These are phyloP conservation scores for Brachypteracias leptosomus DNA, from an alignment of 2,113 vertebrate genomes.

Conservation along the genomic window DNA sequence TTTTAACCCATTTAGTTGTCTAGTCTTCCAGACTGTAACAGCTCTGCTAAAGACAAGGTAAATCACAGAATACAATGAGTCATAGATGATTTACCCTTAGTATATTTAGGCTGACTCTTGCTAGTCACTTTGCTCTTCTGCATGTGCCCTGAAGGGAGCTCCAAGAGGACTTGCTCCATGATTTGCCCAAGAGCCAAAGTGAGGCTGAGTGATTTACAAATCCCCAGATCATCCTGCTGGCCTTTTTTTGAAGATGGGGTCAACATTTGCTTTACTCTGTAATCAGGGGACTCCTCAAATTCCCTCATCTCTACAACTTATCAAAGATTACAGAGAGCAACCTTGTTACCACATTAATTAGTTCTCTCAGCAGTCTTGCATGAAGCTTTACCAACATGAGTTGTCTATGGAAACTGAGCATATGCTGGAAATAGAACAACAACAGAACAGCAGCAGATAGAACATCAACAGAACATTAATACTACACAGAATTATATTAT, in stretches of 20 bases:
- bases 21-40: neutral
- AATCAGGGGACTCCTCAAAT: neutral
- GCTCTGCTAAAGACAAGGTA: neutral
- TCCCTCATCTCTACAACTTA: neutral
- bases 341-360: neutral
- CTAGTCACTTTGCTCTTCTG: neutral
- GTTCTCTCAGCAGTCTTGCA: neutral
- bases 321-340: neutral
- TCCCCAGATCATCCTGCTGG: neutral
- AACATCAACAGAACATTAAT: neutral
- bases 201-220: neutral
- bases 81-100: neutral
- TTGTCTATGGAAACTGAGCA: neutral
- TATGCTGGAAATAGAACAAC: neutral
- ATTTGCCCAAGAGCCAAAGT: neutral
- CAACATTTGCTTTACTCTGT: neutral
- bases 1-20: neutral
- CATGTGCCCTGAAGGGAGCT: neutral
- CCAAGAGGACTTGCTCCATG: neutral
- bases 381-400: neutral
- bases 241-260: neutral
- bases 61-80: neutral
- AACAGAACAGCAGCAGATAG: neutral
- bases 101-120: neutral
- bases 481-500: neutral